Evolutionary conservation across 2,797 vertebrate species (phyloP).

Genomic region (Darevskia nairensis): DNA sequence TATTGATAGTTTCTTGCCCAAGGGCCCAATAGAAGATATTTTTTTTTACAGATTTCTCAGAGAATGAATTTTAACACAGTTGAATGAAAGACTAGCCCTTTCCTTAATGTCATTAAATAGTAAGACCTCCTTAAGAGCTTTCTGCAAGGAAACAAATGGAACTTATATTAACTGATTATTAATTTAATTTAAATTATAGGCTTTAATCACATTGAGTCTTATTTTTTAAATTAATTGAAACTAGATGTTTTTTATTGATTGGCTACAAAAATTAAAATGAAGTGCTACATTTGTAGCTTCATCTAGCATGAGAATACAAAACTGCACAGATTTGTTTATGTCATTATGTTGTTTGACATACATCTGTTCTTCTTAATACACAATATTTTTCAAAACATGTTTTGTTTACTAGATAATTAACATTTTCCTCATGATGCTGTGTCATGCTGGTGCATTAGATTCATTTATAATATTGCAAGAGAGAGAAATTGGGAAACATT

Average conservation of each 20-base stretch:
- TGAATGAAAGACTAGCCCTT: no score
- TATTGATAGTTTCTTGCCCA: no score
- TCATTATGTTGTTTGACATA: background rate
- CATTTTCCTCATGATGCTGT: background rate
- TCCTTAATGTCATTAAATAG: no score
- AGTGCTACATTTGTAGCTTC: background rate
- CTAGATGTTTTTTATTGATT: no score
- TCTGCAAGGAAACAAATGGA: background rate
- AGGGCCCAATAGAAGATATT: no score
- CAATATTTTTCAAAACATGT: background rate
- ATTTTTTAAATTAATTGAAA: background rate
- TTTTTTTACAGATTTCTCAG: no score
- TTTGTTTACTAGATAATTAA: slow-evolving; percentile 10
- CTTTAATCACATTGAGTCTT: background rate
- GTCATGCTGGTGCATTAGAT: background rate
- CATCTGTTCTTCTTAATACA: slow-evolving; percentile 18
- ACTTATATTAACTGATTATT: background rate
- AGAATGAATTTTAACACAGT: no score
- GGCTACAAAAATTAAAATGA: background rate
- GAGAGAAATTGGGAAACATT: background rate
- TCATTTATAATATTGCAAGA: background rate
- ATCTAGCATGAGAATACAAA: background rate
- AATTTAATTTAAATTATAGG: background rate
- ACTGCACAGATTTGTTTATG: slow-evolving; percentile 20
- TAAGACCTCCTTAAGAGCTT: no score